These are phyloP conservation scores for Argyresthia albistria DNA, from an alignment of 2,888 invertebrate genomes.

Conservation along the genomic window DNA sequence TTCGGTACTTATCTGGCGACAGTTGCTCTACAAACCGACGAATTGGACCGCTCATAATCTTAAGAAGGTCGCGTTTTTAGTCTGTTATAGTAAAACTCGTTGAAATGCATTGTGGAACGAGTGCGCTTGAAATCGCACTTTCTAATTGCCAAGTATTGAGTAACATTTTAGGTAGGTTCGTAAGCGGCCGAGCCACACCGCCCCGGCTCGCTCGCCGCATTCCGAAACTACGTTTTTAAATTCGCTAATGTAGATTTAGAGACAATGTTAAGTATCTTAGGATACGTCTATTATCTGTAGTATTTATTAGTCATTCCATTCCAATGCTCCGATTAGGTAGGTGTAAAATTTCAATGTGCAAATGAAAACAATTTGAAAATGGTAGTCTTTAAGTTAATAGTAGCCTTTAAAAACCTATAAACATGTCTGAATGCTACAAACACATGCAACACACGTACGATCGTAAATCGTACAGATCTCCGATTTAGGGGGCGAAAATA, in stretches of 20 bases:
- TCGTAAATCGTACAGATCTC: no score
- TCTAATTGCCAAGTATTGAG: slow-evolving; percentile 44
- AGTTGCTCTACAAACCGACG: no score
- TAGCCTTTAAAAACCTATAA: no score
- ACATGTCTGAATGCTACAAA: no score
- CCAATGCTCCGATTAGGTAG: slow-evolving; percentile 8
- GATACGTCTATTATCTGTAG: no score
- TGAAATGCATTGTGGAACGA: slow-evolving; percentile 41
- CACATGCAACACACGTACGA: no score
- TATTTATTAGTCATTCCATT: not conserved
- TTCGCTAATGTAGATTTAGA: no score
- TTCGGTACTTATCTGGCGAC: no score
- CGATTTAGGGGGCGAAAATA: not conserved
- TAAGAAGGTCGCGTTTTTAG: slow-evolving; percentile 4
- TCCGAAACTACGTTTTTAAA: slow-evolving; percentile 23
- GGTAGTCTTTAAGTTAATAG: no score
- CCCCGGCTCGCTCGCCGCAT: slow-evolving; percentile 21
- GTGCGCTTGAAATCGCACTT: slow-evolving; percentile 47
- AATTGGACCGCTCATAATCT: no score
- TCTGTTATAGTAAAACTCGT: slow-evolving; percentile 16
- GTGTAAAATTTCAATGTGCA: not conserved
- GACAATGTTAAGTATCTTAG: no score
- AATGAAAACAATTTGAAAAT: not conserved
- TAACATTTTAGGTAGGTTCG: slow-evolving; percentile 30
- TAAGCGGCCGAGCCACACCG: slow-evolving; percentile 9